These are phyloP conservation scores for Coelinius sp. DNA, from an alignment of 2,888 invertebrate species.

Conservation along the genomic window DNA sequence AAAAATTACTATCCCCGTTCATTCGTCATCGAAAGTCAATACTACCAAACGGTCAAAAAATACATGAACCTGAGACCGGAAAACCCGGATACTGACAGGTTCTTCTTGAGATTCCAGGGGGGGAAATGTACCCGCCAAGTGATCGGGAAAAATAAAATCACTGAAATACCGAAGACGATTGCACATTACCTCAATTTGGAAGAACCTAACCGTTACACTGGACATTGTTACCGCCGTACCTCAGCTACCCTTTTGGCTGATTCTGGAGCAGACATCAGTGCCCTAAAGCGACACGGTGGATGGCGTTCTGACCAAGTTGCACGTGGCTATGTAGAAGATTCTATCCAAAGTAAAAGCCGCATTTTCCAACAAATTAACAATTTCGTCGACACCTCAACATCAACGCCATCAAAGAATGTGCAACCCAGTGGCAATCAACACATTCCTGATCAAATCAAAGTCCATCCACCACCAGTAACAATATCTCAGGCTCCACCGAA, in stretches of 20 bases:
- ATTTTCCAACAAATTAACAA: slow-evolving; percentile 28
- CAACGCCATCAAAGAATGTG: slow-evolving; percentile 18
- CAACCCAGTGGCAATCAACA: slow-evolving; percentile 2
- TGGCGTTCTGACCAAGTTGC: slow-evolving; percentile 40
- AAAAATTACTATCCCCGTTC: slow-evolving; percentile 33
- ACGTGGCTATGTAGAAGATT: slow-evolving; percentile 36
- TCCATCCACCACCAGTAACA: too few relatives aligned
- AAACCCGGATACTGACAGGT: slow-evolving; percentile 21
- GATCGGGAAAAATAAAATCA: slow-evolving; percentile 45
- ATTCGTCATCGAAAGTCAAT: slow-evolving; percentile 35
- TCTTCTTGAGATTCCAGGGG: slow-evolving; percentile 37
- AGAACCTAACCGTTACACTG: slow-evolving; percentile 41
- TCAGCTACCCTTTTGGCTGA: slow-evolving; percentile 42
- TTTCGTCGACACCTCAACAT: slow-evolving; percentile 2
- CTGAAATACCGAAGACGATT: slow-evolving; percentile 41
- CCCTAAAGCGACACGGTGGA: slow-evolving; percentile 40
- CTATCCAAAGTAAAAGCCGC: slow-evolving; percentile 28
- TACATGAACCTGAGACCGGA: slow-evolving; percentile 34
- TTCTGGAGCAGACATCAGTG: slow-evolving; percentile 40
- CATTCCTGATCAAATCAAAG: neutral
- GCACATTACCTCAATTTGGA: slow-evolving; percentile 42
- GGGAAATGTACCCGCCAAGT: slow-evolving; percentile 39
- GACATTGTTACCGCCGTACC: slow-evolving; percentile 45
- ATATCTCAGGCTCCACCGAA: too few relatives aligned
- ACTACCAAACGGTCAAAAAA: slow-evolving; percentile 23